phyloP scores from a whole-genome alignment of 2,888 invertebrate species.

The Eulithis prunata region DNA sequence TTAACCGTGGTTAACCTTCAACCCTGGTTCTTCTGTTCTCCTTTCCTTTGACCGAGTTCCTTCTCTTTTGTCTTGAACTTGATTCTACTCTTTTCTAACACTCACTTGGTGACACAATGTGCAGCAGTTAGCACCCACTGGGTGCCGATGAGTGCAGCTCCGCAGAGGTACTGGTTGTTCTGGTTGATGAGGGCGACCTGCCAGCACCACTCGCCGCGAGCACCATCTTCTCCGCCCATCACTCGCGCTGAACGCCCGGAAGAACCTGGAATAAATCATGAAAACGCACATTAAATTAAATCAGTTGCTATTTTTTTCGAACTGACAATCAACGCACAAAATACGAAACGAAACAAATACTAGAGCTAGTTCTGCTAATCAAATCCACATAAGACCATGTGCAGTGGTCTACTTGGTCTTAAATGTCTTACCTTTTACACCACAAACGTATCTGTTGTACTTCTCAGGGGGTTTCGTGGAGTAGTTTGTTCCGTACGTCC shows the following conservation, averaged over 20 bases:
- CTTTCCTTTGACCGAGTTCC: too few species aligned
- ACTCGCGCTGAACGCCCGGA: constrained; percentile 77
- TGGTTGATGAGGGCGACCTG: constrained; percentile 97
- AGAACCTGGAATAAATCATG: constrained; percentile 49
- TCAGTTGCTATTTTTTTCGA: too few species aligned
- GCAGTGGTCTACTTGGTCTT: too few species aligned
- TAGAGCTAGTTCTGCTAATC: too few species aligned
- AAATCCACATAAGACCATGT: too few species aligned
- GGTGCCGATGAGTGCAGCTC: constrained; percentile 96
- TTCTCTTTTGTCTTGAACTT: too few species aligned
- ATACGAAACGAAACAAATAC: too few species aligned
- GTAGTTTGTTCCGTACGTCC: constrained; percentile 67
- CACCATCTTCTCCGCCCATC: constrained; percentile 96
- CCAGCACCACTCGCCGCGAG: constrained; percentile 98
- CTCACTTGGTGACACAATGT: constrained; percentile 96
- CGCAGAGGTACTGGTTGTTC: constrained; percentile 96
- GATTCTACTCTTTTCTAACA: constrained; percentile 35
- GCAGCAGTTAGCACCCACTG: constrained; percentile 98
- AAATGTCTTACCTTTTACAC: constrained; percentile 90
- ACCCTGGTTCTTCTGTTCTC: too few species aligned
- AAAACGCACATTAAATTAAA: neutral
- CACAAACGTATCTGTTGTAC: constrained; percentile 96
- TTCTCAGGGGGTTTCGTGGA: constrained; percentile 87
- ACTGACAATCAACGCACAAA: too few species aligned
- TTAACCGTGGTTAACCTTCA: too few species aligned